Evolutionary conservation across 2,888 invertebrate genomes (phyloP), one percentile per base, ranked within the genome.

Genomic region (Buathra laborator): DNA sequence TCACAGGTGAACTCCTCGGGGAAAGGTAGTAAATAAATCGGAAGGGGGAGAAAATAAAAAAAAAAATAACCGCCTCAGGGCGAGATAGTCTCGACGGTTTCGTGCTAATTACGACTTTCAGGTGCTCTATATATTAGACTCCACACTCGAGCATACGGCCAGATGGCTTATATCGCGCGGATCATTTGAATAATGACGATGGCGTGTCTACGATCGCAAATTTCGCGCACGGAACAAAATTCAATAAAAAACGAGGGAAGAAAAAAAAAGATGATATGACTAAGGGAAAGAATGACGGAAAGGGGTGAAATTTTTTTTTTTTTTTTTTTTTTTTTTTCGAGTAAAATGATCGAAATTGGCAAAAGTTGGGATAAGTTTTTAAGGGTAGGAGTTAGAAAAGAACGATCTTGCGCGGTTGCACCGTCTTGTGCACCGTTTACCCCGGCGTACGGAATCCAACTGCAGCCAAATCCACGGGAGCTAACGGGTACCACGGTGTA

Each of bases 401-500:
- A 56, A 24, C 10, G 56, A 37, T 37, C 6, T 24, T 16, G 66
- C 16, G 16, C 37, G 66, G 19, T n/a, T 66, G 43, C n/a, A n/a
- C 44, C 44, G 59, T 62, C 29, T 46, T 14, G 56, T 46, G 74
- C 44, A 74, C 88, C 87, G 86, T 62, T 80, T 72, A 66, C 70
- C 67, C 24, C 76, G 85, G 67, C 87, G 88, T 82, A 86, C 85
- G 85, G 86, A 80, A 86, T 87, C 87, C 86, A 85, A 88, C 89
- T 88, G 88, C 86, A 78, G 86, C 56, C 77, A 85, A 88, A 89
- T 88, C 19, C 88, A 84, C 79, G 86, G 71, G 68, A 80, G 81
- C 78, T 66, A 79, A 19, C 56, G 56, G 56, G 3, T 24, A 56
- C 56, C 19, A 56, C 24, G 56, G 56, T 56, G 19, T 56, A 24